Conservation (phyloP, 2,113 vertebrate genomes). For the Hiodon tergisus region DNA sequence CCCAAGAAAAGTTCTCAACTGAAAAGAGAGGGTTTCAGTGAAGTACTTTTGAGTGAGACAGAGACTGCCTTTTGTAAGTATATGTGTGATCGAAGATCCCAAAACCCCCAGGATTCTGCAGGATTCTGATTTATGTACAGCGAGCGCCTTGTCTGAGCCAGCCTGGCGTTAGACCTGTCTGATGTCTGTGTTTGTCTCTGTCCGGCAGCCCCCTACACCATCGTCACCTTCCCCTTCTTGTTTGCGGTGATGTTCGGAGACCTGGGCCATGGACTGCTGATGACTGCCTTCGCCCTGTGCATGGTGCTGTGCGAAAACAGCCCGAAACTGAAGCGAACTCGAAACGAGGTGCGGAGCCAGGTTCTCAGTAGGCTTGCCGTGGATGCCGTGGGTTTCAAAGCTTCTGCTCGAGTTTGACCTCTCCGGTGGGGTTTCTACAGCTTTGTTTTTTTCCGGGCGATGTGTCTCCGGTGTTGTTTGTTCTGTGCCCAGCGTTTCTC, state of each 20-base stretch:
- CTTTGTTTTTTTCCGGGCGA: background rate
- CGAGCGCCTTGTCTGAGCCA: too few relatives aligned
- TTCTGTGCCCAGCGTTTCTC: background rate
- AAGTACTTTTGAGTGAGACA: too few relatives aligned
- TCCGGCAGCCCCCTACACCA: constrained; percentile 82
- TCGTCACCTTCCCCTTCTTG: constrained; percentile 96
- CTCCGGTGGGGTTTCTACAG: background rate
- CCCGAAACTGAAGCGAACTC: constrained; percentile 68
- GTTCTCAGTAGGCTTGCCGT: background rate
- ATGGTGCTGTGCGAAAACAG: constrained; percentile 83
- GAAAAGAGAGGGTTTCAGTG: background rate
- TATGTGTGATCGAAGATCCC: too few relatives aligned
- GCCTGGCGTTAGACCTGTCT: too few relatives aligned
- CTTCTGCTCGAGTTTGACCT: background rate
- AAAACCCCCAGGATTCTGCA: too few relatives aligned
- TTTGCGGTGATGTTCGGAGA: constrained; percentile 99
- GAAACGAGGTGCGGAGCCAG: constrained; percentile 74
- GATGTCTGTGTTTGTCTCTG: background rate
- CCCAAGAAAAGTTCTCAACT: background rate
- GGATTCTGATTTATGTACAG: too few relatives aligned
- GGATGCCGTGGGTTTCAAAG: background rate
- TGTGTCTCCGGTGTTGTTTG: background rate
- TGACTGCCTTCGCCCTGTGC: constrained; percentile 85
- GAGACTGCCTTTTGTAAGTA: too few relatives aligned
- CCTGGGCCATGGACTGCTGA: constrained; percentile 81